Percentiles rank a stretch among this genome's conserved stretches.
These are phyloP conservation scores for Reticulitermes speratus DNA, from an alignment of 1,140 invertebrate species.

Conservation along the genomic window DNA sequence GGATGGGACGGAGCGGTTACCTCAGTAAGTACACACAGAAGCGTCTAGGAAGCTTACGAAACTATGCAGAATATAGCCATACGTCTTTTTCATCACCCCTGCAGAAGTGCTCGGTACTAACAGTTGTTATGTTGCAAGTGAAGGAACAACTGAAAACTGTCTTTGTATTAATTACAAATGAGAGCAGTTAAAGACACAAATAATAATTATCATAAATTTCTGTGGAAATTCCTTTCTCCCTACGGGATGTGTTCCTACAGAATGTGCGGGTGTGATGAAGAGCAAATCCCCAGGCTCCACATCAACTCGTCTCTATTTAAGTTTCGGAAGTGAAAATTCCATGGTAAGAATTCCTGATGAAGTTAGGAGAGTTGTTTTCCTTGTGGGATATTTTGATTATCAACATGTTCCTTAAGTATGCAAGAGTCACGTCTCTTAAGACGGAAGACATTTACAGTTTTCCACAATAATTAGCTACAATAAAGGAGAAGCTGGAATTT, in stretches of 20 bases:
- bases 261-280: neutral
- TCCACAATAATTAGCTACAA: neutral
- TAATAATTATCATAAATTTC: neutral
- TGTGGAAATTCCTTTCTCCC: neutral
- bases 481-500: neutral
- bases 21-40: no score
- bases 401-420: neutral
- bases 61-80: no score
- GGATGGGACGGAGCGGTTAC: no score
- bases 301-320: neutral
- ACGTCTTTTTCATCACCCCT: neutral
- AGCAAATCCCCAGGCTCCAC: neutral
- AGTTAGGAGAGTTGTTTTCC: neutral
- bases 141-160: neutral
- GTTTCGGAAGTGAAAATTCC: neutral
- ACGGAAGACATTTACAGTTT: neutral
- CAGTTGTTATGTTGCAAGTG: neutral
- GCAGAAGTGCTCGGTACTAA: neutral
- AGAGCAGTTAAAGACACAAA: neutral
- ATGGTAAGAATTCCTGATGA: neutral
- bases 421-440: neutral
- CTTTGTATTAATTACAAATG: neutral
- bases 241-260: neutral
- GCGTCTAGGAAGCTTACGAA: no score
- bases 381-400: conserved; percentile 1